Percentiles rank a stretch among this genome's conserved stretches.
These are phyloP conservation scores for Scylla paramamosain DNA, from an alignment of 1,140 invertebrate genomes.

Conservation along the genomic window DNA sequence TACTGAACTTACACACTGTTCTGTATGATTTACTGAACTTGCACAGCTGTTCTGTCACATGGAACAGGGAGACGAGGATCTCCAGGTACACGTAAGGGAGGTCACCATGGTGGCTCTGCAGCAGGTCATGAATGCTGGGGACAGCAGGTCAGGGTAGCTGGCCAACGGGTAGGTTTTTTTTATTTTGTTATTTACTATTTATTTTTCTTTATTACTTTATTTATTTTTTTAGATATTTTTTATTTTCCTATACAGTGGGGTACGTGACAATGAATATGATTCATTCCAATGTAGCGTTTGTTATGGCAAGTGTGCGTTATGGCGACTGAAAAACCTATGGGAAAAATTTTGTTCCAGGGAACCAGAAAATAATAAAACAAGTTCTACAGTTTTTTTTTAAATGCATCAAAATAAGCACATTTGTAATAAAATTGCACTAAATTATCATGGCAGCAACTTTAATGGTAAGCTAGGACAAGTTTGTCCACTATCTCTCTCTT, in stretches of 20 bases:
- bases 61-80: constrained; percentile 31
- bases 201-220: background rate
- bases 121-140: constrained; percentile 61
- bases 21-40: no score
- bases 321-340: no score
- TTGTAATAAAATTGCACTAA: no score
- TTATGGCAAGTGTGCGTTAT: no score
- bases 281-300: background rate
- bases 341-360: no score
- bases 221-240: background rate
- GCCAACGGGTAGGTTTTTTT: constrained; percentile 30
- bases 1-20: background rate
- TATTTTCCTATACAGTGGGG: background rate
- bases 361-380: background rate
- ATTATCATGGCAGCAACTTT: no score
- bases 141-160: constrained; percentile 50
- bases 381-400: background rate
- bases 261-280: background rate
- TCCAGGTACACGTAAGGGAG: constrained; percentile 35
- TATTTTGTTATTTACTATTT: background rate
- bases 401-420: background rate
- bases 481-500: no score
- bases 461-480: no score
- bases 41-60: background rate
- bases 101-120: constrained; percentile 46